Evolutionary conservation across 1,140 invertebrate genomes (phyloP), one percentile per base, ranked within the genome.

Genomic region (Bombus sibiricus): DNA sequence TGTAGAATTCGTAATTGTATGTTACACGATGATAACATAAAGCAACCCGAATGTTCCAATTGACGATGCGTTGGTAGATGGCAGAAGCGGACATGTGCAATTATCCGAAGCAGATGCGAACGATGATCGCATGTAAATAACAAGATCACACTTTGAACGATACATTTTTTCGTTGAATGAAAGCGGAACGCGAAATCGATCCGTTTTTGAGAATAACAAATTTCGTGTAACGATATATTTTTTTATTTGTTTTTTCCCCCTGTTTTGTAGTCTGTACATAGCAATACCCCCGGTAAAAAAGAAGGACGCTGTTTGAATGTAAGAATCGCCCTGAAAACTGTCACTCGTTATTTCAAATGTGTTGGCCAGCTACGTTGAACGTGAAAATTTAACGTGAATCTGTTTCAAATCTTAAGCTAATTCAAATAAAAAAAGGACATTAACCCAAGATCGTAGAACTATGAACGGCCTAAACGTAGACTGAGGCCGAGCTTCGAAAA

Each of bases 211-310:
- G 39, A 53, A 37, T 78, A 53, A 85, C 66, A 34, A 78, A 88
- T 79, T 79, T 81, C n/a, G 85, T 85, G 57, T 85, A 86, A 78
- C 69, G 87, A 66, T 41, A 64, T 64, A 32, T 25, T 73, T 28
- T 41, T 72, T 41, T 71, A 6, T 18, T 9, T 41, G 5, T 34
- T 41, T 5, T 5, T n/a, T 39, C 0, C 1, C 10, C 18, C 4
- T 34, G 0, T 34, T 74, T 68, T 10, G 74, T 80, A 89, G 84
- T 86, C n/a, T 89, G 88, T 89, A 89, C 72, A 89, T 89, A 89
- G 73, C 39, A 77, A 32, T 73, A 81, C 72, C 83, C 86, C n/a
- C 37, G 59, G 59, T 62, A 9, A 72, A 22, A 59, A 5, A 28
- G 43, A 47, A 28, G 5, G 10, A 28, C 9, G 62, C 28, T 53